Conservation (phyloP, 2,888 invertebrate species). For the Apamea sordens region DNA sequence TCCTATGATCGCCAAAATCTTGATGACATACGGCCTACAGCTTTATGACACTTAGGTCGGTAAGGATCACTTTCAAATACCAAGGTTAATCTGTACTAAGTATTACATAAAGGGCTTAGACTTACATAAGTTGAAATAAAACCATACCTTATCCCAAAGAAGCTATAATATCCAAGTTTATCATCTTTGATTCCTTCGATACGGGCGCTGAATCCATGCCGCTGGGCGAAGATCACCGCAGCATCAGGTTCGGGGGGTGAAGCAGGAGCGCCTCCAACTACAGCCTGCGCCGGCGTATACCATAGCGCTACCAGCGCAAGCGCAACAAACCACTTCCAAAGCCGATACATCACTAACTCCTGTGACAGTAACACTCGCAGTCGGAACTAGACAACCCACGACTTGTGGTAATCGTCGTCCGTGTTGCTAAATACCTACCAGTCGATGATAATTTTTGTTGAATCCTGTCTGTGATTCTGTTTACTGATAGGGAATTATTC, state of each 20-base stretch:
- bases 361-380: conserved; percentile 37
- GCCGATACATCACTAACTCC: conserved; percentile 75
- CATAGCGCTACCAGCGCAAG: conserved; percentile 60
- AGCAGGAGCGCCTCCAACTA: conserved; percentile 93
- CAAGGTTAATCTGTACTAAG: neutral
- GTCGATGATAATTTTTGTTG: conserved; percentile 50
- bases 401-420: conserved; percentile 46
- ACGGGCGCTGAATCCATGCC: conserved; percentile 91
- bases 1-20: too few relatives aligned
- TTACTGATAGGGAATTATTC: conserved; percentile 27
- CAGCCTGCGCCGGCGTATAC: conserved; percentile 75
- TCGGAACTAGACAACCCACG: conserved; percentile 71
- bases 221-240: conserved; percentile 92
- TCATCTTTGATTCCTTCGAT: conserved; percentile 92
- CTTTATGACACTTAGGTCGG: neutral
- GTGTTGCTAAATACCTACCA: conserved; percentile 50
- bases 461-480: conserved; percentile 38
- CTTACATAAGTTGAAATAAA: neutral
- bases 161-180: conserved; percentile 92
- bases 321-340: conserved; percentile 60
- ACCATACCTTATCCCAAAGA: conserved; percentile 92
- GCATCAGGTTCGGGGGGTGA: conserved; percentile 93
- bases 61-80: neutral
- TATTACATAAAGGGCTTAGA: neutral
- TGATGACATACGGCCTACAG: neutral